These are phyloP conservation scores for Pongo pygmaeus DNA, from an alignment of 2,113 vertebrate genomes.

Conservation along the genomic window DNA sequence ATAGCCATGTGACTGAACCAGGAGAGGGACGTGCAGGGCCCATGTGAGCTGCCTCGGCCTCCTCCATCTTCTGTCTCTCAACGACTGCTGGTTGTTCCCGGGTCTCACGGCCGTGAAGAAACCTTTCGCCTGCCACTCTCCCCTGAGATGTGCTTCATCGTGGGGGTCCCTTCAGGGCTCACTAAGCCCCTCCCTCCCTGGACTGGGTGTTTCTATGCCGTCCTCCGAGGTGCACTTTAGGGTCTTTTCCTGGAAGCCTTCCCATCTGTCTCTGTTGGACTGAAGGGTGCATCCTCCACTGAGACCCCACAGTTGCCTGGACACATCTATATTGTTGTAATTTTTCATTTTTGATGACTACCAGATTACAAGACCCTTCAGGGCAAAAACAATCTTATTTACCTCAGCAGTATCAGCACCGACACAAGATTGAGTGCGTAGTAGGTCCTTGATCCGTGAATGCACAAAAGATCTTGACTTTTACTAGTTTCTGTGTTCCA, in stretches of 20 bases:
- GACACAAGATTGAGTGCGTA: rapidly evolving
- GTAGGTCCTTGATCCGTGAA: neutral
- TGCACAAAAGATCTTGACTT: neutral
- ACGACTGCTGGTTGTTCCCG: neutral
- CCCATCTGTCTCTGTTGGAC: neutral
- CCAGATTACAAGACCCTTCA: too few species aligned
- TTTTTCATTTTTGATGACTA: neutral
- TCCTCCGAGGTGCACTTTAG: neutral
- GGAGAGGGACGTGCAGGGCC: neutral
- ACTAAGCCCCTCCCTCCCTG: neutral
- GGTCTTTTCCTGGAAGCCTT: neutral
- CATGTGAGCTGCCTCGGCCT: neutral
- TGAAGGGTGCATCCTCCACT: too few species aligned
- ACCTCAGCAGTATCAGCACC: too few species aligned
- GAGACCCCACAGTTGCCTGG: neutral
- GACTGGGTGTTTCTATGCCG: neutral
- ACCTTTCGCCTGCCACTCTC: neutral
- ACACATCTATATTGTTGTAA: neutral
- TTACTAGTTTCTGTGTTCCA: rapidly evolving
- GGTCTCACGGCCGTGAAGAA: rapidly evolving
- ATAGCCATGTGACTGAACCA: neutral
- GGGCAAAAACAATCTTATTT: too few species aligned
- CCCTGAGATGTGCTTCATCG: too few species aligned
- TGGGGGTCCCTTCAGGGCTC: neutral
- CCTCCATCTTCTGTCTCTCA: neutral